These are phyloP conservation scores for Furcula furcula DNA, from an alignment of 2,888 invertebrate genomes.

Conservation along the genomic window DNA sequence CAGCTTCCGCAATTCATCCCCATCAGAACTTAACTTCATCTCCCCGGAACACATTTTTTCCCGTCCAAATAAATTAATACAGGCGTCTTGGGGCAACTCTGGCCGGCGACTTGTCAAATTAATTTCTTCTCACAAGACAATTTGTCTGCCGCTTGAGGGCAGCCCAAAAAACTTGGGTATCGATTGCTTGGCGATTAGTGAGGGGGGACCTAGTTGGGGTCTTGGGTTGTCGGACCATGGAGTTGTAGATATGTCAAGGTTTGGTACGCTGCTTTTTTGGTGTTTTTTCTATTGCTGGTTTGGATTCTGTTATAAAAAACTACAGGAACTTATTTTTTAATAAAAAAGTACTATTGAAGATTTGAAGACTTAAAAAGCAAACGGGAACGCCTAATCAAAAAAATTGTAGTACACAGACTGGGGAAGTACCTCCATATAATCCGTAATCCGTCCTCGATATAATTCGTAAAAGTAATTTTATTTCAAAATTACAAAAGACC, in stretches of 20 bases:
- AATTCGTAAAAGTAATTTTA: no score
- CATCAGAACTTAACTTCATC: constrained; percentile 32
- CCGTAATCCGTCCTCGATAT: no score
- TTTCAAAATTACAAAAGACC: no score
- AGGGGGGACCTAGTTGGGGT: constrained; percentile 28
- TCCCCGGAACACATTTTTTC: constrained; percentile 69
- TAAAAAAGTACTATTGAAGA: no score
- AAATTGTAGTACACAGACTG: no score
- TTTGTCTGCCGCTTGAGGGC: constrained; percentile 70
- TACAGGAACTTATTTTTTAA: no score
- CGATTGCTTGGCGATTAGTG: constrained; percentile 71
- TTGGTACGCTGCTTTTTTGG: background rate
- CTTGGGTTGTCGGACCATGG: constrained; percentile 1
- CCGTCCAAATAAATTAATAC: constrained; percentile 79
- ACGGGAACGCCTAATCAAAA: no score
- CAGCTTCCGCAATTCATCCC: constrained; percentile 35
- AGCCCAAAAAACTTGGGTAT: constrained; percentile 68
- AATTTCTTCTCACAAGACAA: constrained; percentile 79
- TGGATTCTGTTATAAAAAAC: no score
- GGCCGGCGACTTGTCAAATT: constrained; percentile 75
- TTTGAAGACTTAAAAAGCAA: no score
- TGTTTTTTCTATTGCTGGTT: no score
- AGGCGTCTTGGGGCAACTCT: constrained; percentile 66
- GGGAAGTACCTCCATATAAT: no score
- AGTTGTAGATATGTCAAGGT: background rate